These are phyloP conservation scores for Eristalis arbustorum DNA, from an alignment of 2,888 invertebrate species.

Conservation along the genomic window DNA sequence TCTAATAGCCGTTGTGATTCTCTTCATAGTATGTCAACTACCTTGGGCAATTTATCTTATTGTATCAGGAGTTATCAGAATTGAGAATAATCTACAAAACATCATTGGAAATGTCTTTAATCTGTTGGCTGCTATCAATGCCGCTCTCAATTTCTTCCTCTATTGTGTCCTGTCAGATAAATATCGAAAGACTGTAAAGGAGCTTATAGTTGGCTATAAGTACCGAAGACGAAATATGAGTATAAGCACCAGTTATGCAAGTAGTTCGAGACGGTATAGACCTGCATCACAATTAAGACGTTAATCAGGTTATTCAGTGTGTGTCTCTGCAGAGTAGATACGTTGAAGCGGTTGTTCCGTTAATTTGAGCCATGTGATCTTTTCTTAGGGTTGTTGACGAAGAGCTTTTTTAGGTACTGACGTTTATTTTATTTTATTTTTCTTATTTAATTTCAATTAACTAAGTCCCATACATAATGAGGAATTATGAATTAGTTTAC, in stretches of 20 bases:
- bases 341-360: conserved; percentile 7
- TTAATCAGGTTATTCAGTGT: neutral
- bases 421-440: neutral
- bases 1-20: conserved; percentile 87
- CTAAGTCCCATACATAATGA: conserved; percentile 32
- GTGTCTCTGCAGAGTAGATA: neutral
- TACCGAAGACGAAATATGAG: conserved; percentile 73
- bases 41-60: conserved; percentile 85
- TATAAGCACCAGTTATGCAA: conserved; percentile 75
- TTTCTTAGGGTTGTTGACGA: conserved; percentile 43
- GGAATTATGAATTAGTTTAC: conserved; percentile 39
- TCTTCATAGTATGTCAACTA: conserved; percentile 88
- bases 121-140: conserved; percentile 86
- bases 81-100: conserved; percentile 73
- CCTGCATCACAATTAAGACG: conserved; percentile 54
- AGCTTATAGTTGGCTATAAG: conserved; percentile 77
- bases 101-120: conserved; percentile 88
- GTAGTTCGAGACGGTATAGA: conserved; percentile 69
- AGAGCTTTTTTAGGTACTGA: conserved; percentile 18
- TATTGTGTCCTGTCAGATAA: conserved; percentile 89
- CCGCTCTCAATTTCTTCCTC: conserved; percentile 88
- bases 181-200: conserved; percentile 83
- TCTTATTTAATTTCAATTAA: neutral
- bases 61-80: conserved; percentile 72
- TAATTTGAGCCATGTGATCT: conserved; percentile 64